Base-by-base conservation (phyloP, 2,113 vertebrate genomes). In the Pipa parva region DNA sequence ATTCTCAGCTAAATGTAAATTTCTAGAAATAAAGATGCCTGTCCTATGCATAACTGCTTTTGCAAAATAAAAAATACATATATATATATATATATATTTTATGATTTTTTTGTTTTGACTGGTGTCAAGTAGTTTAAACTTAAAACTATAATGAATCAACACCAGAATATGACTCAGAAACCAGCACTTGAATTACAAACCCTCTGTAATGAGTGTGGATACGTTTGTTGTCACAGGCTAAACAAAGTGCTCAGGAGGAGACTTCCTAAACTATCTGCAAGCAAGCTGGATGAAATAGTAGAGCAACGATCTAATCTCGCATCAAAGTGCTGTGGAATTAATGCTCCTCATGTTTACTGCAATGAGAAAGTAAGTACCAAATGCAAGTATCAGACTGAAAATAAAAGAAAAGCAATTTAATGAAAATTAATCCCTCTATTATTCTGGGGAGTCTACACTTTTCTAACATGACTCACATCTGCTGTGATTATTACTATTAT, bases 301-400 rank as follows among this genome's bases (percentile, higher is more conserved):
- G 79, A 80, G 52, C 63, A 73, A 51, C 11, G 1, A 15, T 56
- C n/a, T 0, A 25, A 36, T 2, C 65, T 80, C 0, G 59, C 75
- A 12, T 76, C 75, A n/a, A 60, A 6, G 0, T 75, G 77, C 63
- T 74, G 77, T 20, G 6, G 65, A 33, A 24, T n/a, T n/a, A 81
- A 74, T 45, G 71, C 75, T 0, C 79, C 81, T 10, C 78, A 77
- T 0, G 22, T 63, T 12, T 76, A 77, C 48, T 80, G 81, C 1
- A 8, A 63, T 5, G 6, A 63, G 18, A 59, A 79, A 73, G 79
- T 81, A 73, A 68, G 58, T 2, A 26, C 7, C 1, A 2, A 8
- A 17, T 42, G 39, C 13, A 1, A 13, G n/a, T n/a, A 15, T 42
- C n/a, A 42, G 1, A 42, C 33, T 36, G 33, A 4, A 36, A 12